Evolutionary conservation across 2,888 invertebrate species (phyloP), one percentile per base, ranked within the genome.

Genomic region (Selenia dentaria): DNA sequence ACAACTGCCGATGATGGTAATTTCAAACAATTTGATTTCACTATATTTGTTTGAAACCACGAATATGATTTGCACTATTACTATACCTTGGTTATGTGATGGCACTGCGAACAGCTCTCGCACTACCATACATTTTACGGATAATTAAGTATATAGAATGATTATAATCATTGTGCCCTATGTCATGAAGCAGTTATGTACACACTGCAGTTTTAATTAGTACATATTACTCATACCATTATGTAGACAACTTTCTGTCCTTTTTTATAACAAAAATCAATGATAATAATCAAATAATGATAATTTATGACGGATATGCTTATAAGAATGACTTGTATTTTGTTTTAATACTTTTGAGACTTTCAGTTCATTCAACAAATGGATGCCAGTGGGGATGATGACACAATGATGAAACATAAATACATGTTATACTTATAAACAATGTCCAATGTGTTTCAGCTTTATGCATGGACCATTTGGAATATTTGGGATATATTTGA

Each of bases 381-480:
- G 12, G 34, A 33, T 10, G 24, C 24, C 24, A 25, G 10, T 6
- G 34, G n/a, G 14, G 37, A 16, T 3, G 22, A 14, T 26, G 18
- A 18, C 10, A n/a, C 9, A 11, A 10, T n/a, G 14, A 24, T 16
- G 6, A 13, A 9, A 36, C 16, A 27, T 36, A 28, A 37, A 37
- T 22, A 33, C 33, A 35, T 6, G 37, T 48, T 32, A 27, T 41
- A 26, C 37, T 41, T 48, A 42, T 34, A 38, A 32, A 32, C 35
- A 36, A 13, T 4, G 41, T 37, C 41, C 24, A 26, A 28, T 45
- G 45, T 48, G 45, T 53, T 53, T 48, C 39, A 48, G 55, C 57
- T 58, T 34, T 44, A 36, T 45, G 59, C 48, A 41, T 62, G 54
- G 51, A 47, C 51, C 55, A 3, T 16, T 16, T 16, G 16, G 16